These are phyloP conservation scores for Willisornis vidua DNA, from an alignment of 2,113 vertebrate species.

Conservation along the genomic window DNA sequence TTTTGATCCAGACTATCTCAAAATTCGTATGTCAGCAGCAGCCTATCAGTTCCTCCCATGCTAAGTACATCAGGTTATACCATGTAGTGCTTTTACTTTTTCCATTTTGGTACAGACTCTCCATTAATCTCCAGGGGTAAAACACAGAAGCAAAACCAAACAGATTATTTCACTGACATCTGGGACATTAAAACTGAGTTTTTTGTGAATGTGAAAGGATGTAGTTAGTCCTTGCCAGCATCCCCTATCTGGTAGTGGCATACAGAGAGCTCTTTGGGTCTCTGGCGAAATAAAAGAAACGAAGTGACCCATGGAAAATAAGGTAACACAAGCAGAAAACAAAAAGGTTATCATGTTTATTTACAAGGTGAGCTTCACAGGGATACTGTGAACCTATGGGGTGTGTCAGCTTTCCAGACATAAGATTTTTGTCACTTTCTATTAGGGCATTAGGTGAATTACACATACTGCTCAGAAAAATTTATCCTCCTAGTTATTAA, in stretches of 20 bases:
- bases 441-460: not conserved
- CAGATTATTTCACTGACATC: not conserved
- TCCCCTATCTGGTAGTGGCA: not conserved
- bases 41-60: not conserved
- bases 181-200: not conserved
- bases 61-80: not conserved
- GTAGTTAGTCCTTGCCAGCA: not conserved
- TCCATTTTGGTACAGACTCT: not conserved
- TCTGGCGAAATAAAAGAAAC: not conserved
- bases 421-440: not conserved
- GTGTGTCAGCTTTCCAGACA: not conserved
- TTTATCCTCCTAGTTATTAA: not conserved
- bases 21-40: not conserved
- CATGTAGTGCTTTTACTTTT: not conserved
- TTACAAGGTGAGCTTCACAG: not conserved
- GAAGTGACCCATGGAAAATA: not conserved
- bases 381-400: not conserved
- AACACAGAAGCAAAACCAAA: not conserved
- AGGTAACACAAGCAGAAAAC: not conserved
- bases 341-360: not conserved
- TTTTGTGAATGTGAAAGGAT: not conserved
- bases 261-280: fast-evolving
- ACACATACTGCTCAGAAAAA: not conserved
- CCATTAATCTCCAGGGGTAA: not conserved
- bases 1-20: not conserved